These are phyloP conservation scores for Miltochrista miniata DNA, from an alignment of 2,888 invertebrate species.

Conservation along the genomic window DNA sequence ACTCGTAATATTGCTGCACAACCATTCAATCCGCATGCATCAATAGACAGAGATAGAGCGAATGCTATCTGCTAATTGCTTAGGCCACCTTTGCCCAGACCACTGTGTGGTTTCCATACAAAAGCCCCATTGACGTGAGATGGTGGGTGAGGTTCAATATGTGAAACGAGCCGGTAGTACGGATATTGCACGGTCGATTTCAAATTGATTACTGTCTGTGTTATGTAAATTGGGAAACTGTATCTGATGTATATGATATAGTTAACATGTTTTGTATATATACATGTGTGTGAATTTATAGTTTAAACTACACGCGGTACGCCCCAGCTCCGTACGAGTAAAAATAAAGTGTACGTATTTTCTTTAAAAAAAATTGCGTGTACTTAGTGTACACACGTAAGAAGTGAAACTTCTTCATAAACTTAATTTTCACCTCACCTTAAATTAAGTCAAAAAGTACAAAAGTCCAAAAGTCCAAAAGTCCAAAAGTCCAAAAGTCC, in stretches of 20 bases:
- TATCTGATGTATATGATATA: neutral
- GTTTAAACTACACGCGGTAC: too few species aligned
- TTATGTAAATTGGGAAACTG: conserved; percentile 15
- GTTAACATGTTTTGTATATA: too few species aligned
- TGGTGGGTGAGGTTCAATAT: conserved; percentile 48
- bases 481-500: too few species aligned
- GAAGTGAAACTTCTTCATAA: too few species aligned
- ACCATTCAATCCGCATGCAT: conserved; percentile 19
- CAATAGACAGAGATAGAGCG: conserved; percentile 34
- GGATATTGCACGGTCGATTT: conserved; percentile 41
- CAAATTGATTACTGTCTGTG: conserved; percentile 47
- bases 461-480: too few species aligned
- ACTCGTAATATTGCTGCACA: neutral
- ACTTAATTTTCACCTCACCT: too few species aligned
- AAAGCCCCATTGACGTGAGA: conserved; percentile 67
- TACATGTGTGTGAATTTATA: too few species aligned
- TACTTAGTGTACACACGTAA: too few species aligned
- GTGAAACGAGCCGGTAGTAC: conserved; percentile 46
- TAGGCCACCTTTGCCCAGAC: conserved; percentile 62
- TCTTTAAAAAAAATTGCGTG: too few species aligned
- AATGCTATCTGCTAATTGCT: conserved; percentile 72
- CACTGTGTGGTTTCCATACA: conserved; percentile 65
- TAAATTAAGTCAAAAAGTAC: too few species aligned
- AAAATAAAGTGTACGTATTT: too few species aligned
- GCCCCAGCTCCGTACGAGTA: too few species aligned